Conservation (phyloP, 2,888 invertebrate species). For the Ichneumoninae sp. region DNA sequence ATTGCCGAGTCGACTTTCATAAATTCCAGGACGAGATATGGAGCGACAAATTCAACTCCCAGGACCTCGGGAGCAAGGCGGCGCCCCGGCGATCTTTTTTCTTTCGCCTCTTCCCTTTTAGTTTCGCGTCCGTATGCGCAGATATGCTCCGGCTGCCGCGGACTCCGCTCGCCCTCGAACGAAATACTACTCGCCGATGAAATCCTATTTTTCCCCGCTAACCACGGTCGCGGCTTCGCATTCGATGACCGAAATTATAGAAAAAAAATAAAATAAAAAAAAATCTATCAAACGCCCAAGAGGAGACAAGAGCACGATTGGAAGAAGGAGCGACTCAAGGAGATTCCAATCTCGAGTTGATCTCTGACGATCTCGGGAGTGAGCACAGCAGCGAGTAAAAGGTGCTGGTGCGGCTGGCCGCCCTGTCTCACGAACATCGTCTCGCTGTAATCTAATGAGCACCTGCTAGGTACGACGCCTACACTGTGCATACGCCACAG, state of each 20-base stretch:
- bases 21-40: conserved; percentile 79
- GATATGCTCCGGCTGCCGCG: not conserved
- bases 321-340: conserved; percentile 54
- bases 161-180: not conserved
- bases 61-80: conserved; percentile 67
- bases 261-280: too few relatives aligned
- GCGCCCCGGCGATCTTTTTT: conserved; percentile 64
- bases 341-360: conserved; percentile 81
- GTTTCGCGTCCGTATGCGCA: not conserved
- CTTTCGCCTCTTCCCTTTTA: not conserved
- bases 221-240: too few relatives aligned
- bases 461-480: conserved; percentile 82
- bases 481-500: conserved; percentile 74
- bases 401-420: conserved; percentile 75
- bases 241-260: too few relatives aligned
- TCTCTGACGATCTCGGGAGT: conserved; percentile 72
- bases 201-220: too few relatives aligned
- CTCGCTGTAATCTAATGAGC: conserved; percentile 82
- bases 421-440: conserved; percentile 79
- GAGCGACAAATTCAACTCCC: conserved; percentile 80
- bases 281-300: not conserved
- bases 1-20: conserved; percentile 78
- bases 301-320: conserved; percentile 37
- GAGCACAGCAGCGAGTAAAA: conserved; percentile 78
- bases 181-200: not conserved